Percentiles rank a stretch among this genome's conserved stretches.
Conservation (phyloP, 2,888 invertebrate genomes). For the Creontiades dilutus region DNA sequence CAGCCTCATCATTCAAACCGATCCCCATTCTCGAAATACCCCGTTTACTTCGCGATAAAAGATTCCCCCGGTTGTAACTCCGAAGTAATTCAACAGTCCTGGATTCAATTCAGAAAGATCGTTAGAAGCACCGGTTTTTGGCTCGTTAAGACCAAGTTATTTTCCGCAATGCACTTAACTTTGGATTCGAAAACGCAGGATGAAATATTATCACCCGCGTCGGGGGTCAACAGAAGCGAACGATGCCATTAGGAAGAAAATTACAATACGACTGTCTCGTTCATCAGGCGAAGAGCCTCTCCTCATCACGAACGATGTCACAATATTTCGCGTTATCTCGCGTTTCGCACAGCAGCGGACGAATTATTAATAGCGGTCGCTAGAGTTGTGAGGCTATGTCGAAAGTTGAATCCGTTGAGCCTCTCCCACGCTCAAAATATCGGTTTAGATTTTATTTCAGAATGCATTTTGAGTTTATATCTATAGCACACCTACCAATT, state of each 20-base stretch:
- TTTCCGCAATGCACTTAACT: slow-evolving; percentile 20
- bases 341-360: background rate
- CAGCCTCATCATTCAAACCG: background rate
- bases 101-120: background rate
- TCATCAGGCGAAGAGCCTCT: background rate
- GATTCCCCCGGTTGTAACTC: background rate
- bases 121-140: background rate
- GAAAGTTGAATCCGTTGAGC: no score
- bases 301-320: background rate
- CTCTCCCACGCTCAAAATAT: no score
- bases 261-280: slow-evolving; percentile 17
- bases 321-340: background rate
- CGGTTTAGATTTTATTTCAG: no score
- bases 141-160: slow-evolving; percentile 24
- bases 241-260: background rate
- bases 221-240: slow-evolving; percentile 2
- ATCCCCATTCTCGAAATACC: background rate
- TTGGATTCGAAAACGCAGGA: background rate
- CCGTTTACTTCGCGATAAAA: background rate
- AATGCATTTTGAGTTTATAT: no score
- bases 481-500: no score
- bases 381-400: background rate
- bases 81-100: background rate
- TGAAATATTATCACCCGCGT: background rate
- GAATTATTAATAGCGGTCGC: background rate